Evolutionary conservation across 2,113 vertebrate genomes (phyloP).

Genomic region (Strix aluco): DNA sequence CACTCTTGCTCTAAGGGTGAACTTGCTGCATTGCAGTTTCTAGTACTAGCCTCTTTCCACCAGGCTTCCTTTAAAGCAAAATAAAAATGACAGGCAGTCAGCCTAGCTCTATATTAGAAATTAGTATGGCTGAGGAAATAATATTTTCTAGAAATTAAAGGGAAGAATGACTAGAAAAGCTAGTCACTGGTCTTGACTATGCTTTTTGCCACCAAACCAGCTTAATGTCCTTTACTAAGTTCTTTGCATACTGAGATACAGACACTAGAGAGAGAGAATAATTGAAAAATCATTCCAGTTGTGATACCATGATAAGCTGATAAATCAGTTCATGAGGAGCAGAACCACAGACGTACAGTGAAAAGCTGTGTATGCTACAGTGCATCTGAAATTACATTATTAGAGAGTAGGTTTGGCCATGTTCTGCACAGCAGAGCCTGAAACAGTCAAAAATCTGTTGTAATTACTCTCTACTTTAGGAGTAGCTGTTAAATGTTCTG

Average conservation of each 20-base stretch:
- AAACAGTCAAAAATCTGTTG: neutral
- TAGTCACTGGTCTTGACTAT: neutral
- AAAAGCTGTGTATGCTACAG: neutral
- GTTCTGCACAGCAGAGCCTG: constrained; percentile 43
- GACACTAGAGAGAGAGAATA: neutral
- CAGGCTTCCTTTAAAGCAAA: neutral
- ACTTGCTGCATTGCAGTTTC: neutral
- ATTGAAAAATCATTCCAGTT: neutral
- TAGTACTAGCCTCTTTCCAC: neutral
- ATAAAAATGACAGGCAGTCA: neutral
- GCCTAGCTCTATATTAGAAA: neutral
- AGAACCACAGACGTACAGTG: neutral
- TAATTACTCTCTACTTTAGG: constrained; percentile 4
- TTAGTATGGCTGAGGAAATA: neutral
- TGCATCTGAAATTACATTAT: constrained; percentile 13
- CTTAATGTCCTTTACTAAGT: neutral
- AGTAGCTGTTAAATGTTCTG: neutral
- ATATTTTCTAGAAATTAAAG: neutral
- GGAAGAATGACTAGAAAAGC: neutral
- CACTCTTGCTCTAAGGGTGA: neutral
- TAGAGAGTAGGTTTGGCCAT: neutral
- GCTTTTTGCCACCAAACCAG: neutral
- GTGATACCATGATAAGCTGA: neutral
- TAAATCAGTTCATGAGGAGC: neutral
- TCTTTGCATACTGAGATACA: neutral